Percentiles rank a stretch among this genome's conserved stretches.
phyloP scores from a whole-genome alignment of 2,797 vertebrate species.

The Danio kyathit region DNA sequence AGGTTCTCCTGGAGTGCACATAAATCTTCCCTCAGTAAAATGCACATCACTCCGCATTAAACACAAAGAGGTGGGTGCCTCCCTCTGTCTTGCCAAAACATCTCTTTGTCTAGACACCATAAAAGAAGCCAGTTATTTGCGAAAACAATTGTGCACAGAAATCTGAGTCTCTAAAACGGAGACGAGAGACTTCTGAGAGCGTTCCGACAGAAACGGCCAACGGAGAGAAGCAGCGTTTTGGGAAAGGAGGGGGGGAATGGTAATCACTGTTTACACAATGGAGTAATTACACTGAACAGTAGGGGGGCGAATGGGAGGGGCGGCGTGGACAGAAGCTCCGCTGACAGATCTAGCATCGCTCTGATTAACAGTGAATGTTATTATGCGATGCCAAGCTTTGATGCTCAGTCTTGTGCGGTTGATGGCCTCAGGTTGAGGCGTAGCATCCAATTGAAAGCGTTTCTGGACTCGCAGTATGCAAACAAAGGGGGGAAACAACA shows the following conservation, averaged over 20 bases:
- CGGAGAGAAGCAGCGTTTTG: slow-evolving; percentile 21
- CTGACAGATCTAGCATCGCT: slow-evolving; percentile 31
- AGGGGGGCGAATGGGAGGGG: not conserved
- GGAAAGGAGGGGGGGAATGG: not conserved
- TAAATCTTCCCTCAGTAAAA: slow-evolving; percentile 26
- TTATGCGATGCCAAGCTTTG: slow-evolving; percentile 19
- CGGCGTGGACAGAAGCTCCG: slow-evolving; percentile 4
- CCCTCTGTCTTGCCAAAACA: slow-evolving; percentile 25
- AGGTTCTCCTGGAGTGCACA: slow-evolving; percentile 18
- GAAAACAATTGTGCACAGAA: slow-evolving; percentile 39
- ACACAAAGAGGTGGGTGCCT: slow-evolving; percentile 10
- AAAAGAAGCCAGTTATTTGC: slow-evolving; percentile 34
- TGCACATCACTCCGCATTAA: slow-evolving; percentile 8
- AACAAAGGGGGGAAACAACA: not conserved
- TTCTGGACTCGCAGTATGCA: not conserved
- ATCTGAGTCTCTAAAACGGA: slow-evolving; percentile 17
- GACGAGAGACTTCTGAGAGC: slow-evolving; percentile 23
- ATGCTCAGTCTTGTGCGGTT: slow-evolving; percentile 2
- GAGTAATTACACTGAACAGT: slow-evolving; percentile 40
- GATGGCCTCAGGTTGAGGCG: slow-evolving; percentile 38
- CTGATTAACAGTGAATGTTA: slow-evolving; percentile 32
- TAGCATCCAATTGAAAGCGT: not conserved
- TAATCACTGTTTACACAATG: slow-evolving; percentile 57
- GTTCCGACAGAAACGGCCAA: slow-evolving; percentile 16
- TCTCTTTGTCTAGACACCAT: slow-evolving; percentile 37